phyloP scores from a whole-genome alignment of 2,888 invertebrate species.

The Nomada hirtipes region DNA sequence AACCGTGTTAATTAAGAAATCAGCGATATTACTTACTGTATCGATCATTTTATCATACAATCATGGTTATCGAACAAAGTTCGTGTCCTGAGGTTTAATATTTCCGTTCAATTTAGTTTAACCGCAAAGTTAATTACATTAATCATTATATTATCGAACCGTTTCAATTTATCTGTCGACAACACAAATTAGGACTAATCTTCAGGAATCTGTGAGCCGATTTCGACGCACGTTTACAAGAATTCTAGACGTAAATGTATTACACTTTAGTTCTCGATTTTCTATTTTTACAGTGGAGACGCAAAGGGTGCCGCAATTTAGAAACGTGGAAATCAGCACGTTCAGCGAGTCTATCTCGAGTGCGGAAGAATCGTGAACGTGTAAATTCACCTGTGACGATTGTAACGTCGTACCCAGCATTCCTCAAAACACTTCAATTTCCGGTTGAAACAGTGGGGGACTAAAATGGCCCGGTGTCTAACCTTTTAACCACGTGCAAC shows the following conservation, averaged over 20 bases:
- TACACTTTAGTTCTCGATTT: neutral
- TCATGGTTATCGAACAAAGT: neutral
- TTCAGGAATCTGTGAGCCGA: neutral
- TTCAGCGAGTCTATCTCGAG: neutral
- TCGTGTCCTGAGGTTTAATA: neutral
- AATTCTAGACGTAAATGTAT: neutral
- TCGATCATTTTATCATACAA: neutral
- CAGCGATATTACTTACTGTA: too few relatives aligned
- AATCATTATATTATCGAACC: neutral
- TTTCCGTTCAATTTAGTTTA: neutral
- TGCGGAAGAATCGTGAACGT: slow-evolving; percentile 54
- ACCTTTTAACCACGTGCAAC: slow-evolving; percentile 18
- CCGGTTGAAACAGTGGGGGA: neutral
- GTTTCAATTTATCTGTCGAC: too few relatives aligned
- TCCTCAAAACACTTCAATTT: slow-evolving; percentile 15
- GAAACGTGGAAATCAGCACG: slow-evolving; percentile 1
- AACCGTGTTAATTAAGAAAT: too few relatives aligned
- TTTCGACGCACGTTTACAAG: neutral
- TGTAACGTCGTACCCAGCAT: neutral
- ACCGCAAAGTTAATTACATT: too few relatives aligned
- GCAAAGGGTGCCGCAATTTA: neutral
- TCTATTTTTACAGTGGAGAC: neutral
- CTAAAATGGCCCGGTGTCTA: neutral
- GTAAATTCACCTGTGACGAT: slow-evolving; percentile 16
- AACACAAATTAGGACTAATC: neutral